Base-by-base conservation (phyloP, 1,140 invertebrate genomes). In the Cataglyphis hispanica region DNA sequence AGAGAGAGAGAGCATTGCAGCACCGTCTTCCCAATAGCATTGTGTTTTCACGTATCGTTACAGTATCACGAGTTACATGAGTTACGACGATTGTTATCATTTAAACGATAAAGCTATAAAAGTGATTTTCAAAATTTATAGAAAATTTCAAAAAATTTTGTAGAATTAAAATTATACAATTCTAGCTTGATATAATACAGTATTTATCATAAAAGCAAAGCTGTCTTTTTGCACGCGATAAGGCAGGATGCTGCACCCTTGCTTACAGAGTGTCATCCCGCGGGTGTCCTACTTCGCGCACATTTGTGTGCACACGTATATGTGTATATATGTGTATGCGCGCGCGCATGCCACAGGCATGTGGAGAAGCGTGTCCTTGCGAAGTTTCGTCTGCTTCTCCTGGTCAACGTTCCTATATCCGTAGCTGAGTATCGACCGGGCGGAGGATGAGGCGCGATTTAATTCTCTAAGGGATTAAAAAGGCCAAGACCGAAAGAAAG, bases 381-480 rank as follows among this genome's bases (percentile, higher is more conserved):
- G 19, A 88, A 91, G 88, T 88, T 91, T 91, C 69, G 70, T 67
- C 64, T 84, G 40, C 69, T 69, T 80, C 76, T 84, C 56, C 87
- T 91, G 89, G 89, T 91, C 87, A 91, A 91, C 88, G 90, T 88
- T 91, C 83, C 90, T 90, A 86, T 85, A 75, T 76, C 85, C 46
- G 90, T 88, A 87, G 87, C 87, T 60, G 89, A 81, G 83, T 92
- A 92, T 92, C 89, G 91, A 92, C 86, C 89, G 77, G 64, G 7
- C 43, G 27, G 34, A 84, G 87, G 80, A 91, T 88, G 87, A 89
- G 87, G 85, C 89, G 64, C 87, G 89, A 91, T 92, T 89, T 91
- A 92, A 91, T 92, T 86, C 88, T 89, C 63, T 63, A 58, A 53
- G 86, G 63, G 75, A 16, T 86, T 86, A 56, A 61, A 90, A 87